Base-by-base conservation (phyloP, 2,113 vertebrate genomes). In the Glaucomys volans region DNA sequence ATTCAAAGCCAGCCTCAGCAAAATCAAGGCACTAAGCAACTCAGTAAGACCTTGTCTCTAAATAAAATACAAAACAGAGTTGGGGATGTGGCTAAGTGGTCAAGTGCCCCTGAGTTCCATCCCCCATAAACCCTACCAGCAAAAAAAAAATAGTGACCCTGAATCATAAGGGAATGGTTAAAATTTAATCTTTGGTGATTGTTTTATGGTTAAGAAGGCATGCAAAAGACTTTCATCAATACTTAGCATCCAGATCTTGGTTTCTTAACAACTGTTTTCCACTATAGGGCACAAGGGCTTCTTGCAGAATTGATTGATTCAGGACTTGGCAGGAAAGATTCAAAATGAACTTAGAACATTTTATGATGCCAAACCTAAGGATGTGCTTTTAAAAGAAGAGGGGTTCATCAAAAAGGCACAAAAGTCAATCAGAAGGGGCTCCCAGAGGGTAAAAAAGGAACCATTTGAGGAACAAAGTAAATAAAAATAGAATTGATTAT, bases 181-280 rank as follows among this genome's bases (percentile, higher is more conserved):
- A 92, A n/a, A 24, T 47, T 71, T 59, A 94, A 84, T 16, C 20
- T 74, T 10, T 1, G 7, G 50, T 80, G 57, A 75, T n/a, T 14
- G 17, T 50, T 86, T 75, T 92, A 54, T 40, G 50, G 35, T 13
- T 84, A 79, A 50, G 40, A 82, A 40, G 47, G 12, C 52, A 35
- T 35, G 47, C 10, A 54, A 59, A 26, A 35, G n/a, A 44, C 22
- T 69, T 72, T 40, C 17, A 8, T 77, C 17, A 66, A 40, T 94
- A 86, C 52, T 82, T 72, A 35, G 18, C 80, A 50, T 76, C 26
- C 76, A 67, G 26, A 14, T 81, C 22, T 87, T 66, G 44, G 22
- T 80, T 87, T 82, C 54, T 95, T 50, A 74, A 50, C 44, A 83
- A 81, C 37, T 24, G 32, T 80, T 95, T 87, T 91, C n/a, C 64